Conservation (phyloP, 2,888 invertebrate species). For the Torymus tubicola region DNA sequence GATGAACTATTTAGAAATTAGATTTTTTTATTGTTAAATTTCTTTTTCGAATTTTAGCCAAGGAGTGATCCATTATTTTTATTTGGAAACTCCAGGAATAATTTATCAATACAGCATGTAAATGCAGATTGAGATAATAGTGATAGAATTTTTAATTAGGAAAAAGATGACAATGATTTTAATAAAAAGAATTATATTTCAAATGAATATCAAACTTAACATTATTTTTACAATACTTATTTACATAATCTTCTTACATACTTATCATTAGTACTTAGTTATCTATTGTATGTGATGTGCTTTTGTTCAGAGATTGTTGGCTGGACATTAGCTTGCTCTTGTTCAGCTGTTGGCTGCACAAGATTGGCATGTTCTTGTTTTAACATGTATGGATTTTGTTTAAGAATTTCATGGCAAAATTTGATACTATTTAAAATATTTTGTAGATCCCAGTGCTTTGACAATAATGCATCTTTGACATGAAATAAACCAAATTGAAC, state of each 20-base stretch:
- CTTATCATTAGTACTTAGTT: constrained; percentile 1
- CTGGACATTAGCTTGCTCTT: background rate
- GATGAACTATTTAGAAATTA: constrained; percentile 26
- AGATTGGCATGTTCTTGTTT: constrained; percentile 47
- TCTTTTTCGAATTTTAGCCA: constrained; percentile 27
- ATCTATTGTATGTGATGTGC: no score
- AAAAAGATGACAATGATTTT: constrained; percentile 46
- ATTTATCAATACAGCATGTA: constrained; percentile 24
- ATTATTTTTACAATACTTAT: constrained; percentile 52
- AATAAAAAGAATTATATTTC: constrained; percentile 55
- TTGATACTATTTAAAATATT: constrained; percentile 83
- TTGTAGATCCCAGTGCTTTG: constrained; percentile 88
- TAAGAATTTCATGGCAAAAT: constrained; percentile 78
- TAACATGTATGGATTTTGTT: constrained; percentile 65
- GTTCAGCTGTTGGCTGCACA: background rate
- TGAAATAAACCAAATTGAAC: constrained; percentile 90
- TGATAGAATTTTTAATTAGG: constrained; percentile 20
- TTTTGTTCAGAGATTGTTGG: constrained; percentile 1
- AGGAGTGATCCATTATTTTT: constrained; percentile 39
- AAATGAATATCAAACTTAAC: constrained; percentile 35
- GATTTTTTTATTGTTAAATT: constrained; percentile 45
- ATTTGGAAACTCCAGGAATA: constrained; percentile 29
- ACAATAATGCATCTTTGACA: constrained; percentile 85
- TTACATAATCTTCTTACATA: constrained; percentile 35
- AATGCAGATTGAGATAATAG: constrained; percentile 28